Evolutionary conservation across 2,797 vertebrate species (phyloP), one percentile per base, ranked within the genome.

Genomic region (Eupleurogrammus muticus): DNA sequence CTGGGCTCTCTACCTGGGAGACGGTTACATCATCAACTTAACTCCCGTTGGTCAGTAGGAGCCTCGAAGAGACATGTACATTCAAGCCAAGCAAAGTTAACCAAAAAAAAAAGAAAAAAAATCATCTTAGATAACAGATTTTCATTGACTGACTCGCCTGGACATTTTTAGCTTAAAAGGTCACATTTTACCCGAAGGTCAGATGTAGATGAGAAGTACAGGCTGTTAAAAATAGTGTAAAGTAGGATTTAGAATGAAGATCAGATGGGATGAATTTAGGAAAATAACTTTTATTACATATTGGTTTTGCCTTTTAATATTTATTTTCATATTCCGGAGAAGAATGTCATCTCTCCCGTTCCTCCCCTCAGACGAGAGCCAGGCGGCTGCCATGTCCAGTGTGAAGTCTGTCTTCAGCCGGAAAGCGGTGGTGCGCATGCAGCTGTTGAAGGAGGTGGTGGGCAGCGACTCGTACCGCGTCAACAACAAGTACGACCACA

Each of bases 1-100:
- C 89, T 98, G 97, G 97, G 96, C 96, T 17, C 93, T 99, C 23
- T 99, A 99, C 85, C 70, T 99, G 78, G 96, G 97, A 60, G 96
- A 98, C 0, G 97, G 97, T 57, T 97, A 97, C 73, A 94, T 99
- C 85, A 93, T 99, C 92, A 96, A 97, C 35, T 85, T 98, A 65
- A 95, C 95, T 1, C 95, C 97, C 11, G 80, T 94, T 76, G 97
- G 97, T 98, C 91, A 95, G 95, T 86, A 47, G 28, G 9, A 58
- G 5, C 5, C 44, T 23, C 6, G 3, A 17, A 48, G 0, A 44
- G 7, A 62, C 0, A 1, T 23, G 32, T 50, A 2, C n/a, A n/a
- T n/a, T n/a, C n/a, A 14, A 44, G 28, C 12, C 14, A 0, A 0
- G 5, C 24, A 36, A 24, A 64, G 4, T 24, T 53, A 1, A 13